A percentile compares a stretch with the other conserved stretches of the same genome.
phyloP scores from a whole-genome alignment of 2,797 vertebrate species.

The Siniperca obscura region DNA sequence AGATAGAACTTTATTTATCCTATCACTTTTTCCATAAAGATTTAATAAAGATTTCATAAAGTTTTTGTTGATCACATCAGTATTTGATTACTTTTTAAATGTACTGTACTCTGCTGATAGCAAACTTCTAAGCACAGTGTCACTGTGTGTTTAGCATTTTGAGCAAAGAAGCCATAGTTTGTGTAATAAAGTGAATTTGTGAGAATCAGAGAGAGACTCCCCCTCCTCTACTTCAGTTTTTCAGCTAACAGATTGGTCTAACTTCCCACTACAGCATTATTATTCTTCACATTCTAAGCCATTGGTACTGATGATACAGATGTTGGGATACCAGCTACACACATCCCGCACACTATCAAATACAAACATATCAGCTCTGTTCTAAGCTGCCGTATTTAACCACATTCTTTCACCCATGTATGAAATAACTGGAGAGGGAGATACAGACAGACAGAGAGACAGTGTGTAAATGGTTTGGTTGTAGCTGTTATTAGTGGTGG shows the following conservation, averaged over 20 bases:
- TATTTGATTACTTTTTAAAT: neutral
- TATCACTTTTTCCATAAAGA: too few relatives aligned
- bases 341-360: conserved; percentile 10
- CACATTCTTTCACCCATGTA: conserved; percentile 32
- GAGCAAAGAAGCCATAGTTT: neutral
- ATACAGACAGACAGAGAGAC: neutral
- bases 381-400: conserved; percentile 31
- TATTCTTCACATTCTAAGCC: conserved; percentile 2
- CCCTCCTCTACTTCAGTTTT: neutral
- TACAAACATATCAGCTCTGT: conserved; percentile 10
- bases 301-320: neutral
- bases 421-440: conserved; percentile 27
- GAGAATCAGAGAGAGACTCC: neutral
- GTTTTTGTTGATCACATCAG: too few relatives aligned
- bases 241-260: neutral
- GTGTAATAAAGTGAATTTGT: neutral
- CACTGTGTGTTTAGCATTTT: too few relatives aligned
- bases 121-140: neutral
- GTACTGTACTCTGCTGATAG: neutral
- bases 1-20: too few relatives aligned
- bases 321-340: conserved; percentile 8
- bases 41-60: too few relatives aligned
- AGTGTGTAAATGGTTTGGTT: neutral
- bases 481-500: too few relatives aligned
- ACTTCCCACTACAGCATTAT: conserved; percentile 3